Percentiles rank a stretch among this genome's conserved stretches.
Conservation (phyloP, 2,888 invertebrate species). For the Platycheirus rosarum region DNA sequence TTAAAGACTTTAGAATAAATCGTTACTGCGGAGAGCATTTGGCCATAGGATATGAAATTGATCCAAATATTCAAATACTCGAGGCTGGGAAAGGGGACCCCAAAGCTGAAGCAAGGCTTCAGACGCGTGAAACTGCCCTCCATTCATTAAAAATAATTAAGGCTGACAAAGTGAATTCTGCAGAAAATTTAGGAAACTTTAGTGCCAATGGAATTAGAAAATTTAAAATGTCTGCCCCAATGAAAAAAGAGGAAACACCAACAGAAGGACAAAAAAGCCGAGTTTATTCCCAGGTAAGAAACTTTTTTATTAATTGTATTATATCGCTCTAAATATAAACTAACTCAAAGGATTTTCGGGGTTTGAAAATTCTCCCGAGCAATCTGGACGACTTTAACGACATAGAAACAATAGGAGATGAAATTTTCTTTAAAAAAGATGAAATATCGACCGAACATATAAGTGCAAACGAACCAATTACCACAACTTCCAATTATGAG, state of each 20-base stretch:
- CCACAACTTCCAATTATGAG: constrained; percentile 29
- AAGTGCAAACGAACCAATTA: constrained; percentile 28
- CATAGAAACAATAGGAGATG: constrained; percentile 76
- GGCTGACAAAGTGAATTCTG: constrained; percentile 58
- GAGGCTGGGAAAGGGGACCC: constrained; percentile 70
- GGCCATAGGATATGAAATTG: constrained; percentile 80
- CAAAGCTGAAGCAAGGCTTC: constrained; percentile 75
- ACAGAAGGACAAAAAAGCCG: constrained; percentile 60
- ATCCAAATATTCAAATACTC: constrained; percentile 78
- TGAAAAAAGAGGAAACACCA: constrained; percentile 38
- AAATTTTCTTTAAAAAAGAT: constrained; percentile 76
- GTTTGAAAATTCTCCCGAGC: constrained; percentile 76
- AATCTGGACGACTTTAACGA: constrained; percentile 76
- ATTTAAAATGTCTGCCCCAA: constrained; percentile 52
- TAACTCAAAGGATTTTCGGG: constrained; percentile 76
- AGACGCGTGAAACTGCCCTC: constrained; percentile 74
- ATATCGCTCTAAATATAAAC: background rate
- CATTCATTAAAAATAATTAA: constrained; percentile 77
- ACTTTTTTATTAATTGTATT: background rate
- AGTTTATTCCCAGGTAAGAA: constrained; percentile 77
- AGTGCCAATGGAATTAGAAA: constrained; percentile 36
- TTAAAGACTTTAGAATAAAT: constrained; percentile 83
- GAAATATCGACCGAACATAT: constrained; percentile 42
- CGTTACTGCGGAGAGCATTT: constrained; percentile 85
- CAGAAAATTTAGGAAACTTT: constrained; percentile 38